Evolutionary conservation across 2,888 invertebrate genomes (phyloP).

Genomic region (Dastarcus helophoroides): DNA sequence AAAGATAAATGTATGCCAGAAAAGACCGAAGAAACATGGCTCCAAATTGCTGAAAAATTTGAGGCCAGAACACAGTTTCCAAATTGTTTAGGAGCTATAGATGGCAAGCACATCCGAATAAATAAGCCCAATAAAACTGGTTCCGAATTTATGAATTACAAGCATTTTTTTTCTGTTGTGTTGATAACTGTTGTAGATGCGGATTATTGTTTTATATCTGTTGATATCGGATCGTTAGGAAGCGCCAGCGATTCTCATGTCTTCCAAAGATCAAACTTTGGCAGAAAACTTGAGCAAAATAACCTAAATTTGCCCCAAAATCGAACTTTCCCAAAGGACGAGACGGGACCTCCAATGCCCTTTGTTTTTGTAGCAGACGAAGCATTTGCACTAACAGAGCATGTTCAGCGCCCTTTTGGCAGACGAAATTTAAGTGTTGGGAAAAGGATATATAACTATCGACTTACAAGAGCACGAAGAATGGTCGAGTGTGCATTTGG

Average conservation of each 20-base stretch:
- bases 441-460: conserved; percentile 5
- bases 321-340: neutral
- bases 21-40: conserved; percentile 16
- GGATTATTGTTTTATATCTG: conserved; percentile 13
- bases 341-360: conserved; percentile 5
- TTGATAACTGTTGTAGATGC: conserved; percentile 15
- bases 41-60: conserved; percentile 13
- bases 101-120: conserved; percentile 17
- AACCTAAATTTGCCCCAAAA: conserved; percentile 9
- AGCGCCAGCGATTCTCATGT: conserved; percentile 12
- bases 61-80: conserved; percentile 16
- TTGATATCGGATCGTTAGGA: conserved; percentile 15
- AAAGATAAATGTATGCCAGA: conserved; percentile 12
- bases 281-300: conserved; percentile 6
- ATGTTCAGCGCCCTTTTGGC: conserved; percentile 19
- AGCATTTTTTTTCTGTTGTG: conserved; percentile 16
- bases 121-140: conserved; percentile 13
- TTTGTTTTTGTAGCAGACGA: conserved; percentile 16
- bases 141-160: conserved; percentile 16
- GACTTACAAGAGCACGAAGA: conserved; percentile 14
- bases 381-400: conserved; percentile 16
- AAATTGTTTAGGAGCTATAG: conserved; percentile 15
- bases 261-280: conserved; percentile 2
- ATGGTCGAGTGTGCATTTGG: conserved; percentile 14
- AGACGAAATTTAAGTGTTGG: conserved; percentile 10